Conservation (phyloP, 2,113 vertebrate genomes). For the Hylia prasina region DNA sequence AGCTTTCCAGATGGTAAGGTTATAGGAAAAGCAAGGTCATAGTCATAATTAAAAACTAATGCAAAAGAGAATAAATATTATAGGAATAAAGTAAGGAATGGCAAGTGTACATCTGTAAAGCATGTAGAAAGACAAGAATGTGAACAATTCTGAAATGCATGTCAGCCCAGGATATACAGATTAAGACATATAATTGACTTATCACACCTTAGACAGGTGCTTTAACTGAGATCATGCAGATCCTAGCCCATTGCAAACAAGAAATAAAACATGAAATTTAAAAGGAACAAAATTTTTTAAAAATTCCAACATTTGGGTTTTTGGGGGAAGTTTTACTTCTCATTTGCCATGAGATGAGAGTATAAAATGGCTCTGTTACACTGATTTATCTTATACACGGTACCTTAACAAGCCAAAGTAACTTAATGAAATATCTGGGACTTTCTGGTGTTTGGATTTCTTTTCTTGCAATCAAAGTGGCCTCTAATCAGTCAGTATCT, state of each 20-base stretch:
- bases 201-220: neutral
- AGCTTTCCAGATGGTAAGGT: neutral
- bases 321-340: neutral
- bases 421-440: neutral
- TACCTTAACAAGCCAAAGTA: neutral
- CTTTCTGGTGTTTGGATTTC: neutral
- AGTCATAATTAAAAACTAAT: neutral
- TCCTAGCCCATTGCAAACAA: neutral
- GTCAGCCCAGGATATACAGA: neutral
- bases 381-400: neutral
- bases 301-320: fast-evolving
- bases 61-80: neutral
- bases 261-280: neutral
- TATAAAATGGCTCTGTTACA: neutral
- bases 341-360: neutral
- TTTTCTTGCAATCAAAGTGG: neutral
- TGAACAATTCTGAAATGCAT: neutral
- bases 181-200: neutral
- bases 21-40: neutral
- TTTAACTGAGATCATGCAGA: neutral
- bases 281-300: neutral
- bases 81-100: neutral
- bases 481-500: neutral
- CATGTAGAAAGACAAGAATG: neutral
- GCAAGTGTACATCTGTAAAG: neutral